Evolutionary conservation across 2,113 vertebrate genomes (phyloP), one percentile per base, ranked within the genome.

Genomic region (Cebidichthys violaceus): DNA sequence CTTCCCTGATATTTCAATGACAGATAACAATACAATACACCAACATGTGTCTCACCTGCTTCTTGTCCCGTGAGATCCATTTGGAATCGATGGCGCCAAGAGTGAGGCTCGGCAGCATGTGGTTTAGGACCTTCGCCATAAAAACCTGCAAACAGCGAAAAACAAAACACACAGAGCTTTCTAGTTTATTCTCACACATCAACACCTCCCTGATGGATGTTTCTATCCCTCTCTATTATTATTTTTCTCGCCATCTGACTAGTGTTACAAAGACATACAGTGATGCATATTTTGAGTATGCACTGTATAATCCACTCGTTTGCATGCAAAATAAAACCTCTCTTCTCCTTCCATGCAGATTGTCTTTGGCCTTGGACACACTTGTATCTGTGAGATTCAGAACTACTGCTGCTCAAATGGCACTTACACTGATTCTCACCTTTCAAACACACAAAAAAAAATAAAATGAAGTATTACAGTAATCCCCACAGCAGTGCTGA

Each of bases 11-110:
- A 50, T 65, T 66, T 81, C 52, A 78, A 59, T 71, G 31, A 45
- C 20, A 76, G 13, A 85, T 37, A 52, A 72, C 65, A 86, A 57
- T 35, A 37, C 45, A n/a, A n/a, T n/a, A 18, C 50, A 52, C 37
- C 2, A 15, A 20, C 65, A 41, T 57, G 9, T 55, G 79, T 66
- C 37, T 96, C 86, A 99, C 98, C 97, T 99, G 96, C 0, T 95
- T 93, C 86, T 95, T 95, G 89, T 98, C 97, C 81, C 97, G 94
- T 62, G 98, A 97, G 71, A 99, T 71, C 84, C 94, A 93, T 2
- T 90, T 97, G 78, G 97, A 94, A 17, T 99, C 96, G 8, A 99
- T 97, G 0, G 95, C 81, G 52, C 98, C 98, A 80, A 99, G 89
- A 14, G 94, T 83, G 62, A 99, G 70, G 78, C 96, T 97, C 35